Evolutionary conservation across 2,797 vertebrate genomes (phyloP).

Genomic region (Chrysocyon brachyurus): DNA sequence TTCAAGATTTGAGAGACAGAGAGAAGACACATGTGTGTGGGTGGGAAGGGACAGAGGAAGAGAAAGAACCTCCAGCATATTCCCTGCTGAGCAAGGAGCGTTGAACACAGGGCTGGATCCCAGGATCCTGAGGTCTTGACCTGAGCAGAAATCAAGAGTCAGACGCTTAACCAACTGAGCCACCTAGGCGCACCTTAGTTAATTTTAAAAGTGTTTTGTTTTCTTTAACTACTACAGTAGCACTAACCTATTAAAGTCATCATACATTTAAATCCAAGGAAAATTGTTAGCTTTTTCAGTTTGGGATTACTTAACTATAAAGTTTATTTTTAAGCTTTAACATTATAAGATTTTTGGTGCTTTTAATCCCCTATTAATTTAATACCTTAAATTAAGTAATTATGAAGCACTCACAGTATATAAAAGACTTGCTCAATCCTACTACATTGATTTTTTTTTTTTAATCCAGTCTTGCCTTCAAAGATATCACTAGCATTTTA

Average conservation of each 20-base stretch:
- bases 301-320: background rate
- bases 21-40: background rate
- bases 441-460: background rate
- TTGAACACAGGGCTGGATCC: background rate
- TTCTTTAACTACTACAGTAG: background rate
- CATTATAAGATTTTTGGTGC: background rate
- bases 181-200: background rate
- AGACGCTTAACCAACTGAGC: background rate
- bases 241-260: background rate
- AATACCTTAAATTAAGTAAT: background rate
- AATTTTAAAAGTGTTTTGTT: background rate
- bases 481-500: background rate
- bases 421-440: background rate
- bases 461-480: background rate
- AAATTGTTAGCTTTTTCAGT: background rate
- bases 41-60: background rate
- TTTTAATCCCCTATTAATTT: background rate
- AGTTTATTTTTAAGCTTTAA: background rate
- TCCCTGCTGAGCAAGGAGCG: background rate
- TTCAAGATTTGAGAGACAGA: background rate
- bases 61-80: background rate
- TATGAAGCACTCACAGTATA: background rate
- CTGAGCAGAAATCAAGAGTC: background rate
- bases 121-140: background rate
- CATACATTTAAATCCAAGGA: background rate